Evolutionary conservation across 2,888 invertebrate species (phyloP), one percentile per base, ranked within the genome.

Genomic region (Hypomecis punctinalis): DNA sequence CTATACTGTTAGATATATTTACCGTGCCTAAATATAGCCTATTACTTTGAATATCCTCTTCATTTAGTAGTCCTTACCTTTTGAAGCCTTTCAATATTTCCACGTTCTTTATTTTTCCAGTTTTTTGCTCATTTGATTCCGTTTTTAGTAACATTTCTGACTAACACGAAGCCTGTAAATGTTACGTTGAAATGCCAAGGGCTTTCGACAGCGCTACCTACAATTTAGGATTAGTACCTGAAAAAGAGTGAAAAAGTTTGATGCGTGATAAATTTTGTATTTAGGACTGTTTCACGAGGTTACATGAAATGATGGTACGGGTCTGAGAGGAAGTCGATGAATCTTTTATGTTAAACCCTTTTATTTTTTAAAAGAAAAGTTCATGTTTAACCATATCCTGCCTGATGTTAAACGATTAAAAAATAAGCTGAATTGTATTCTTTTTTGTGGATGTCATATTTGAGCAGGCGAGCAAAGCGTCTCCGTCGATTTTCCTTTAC

Each of bases 131-230:
- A 40, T 55, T 63, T 36, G 43, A 58, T 57, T 57, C 39, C 55
- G 61, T 66, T 69, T 62, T 61, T 56, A 49, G 63, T 62, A 68
- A 61, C 61, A 61, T 64, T 66, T 58, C 62, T 56, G 57, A 63
- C 58, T 62, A 71, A 58, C 70, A 71, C 71, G 74, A 76, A 71
- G 70, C 67, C 68, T 70, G 71, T 75, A 74, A 77, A 76, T 75
- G 71, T 70, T 75, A 74, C 68, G 66, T 67, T 61, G 61, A 81
- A 86, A 85, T 86, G 83, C 79, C 85, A 85, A 82, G 80, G 83
- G 71, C 73, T 77, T 73, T 63, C 65, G 67, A 64, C 71, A 69
- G 68, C 64, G 66, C 51, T 52, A 47, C 51, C 58, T 58, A 59
- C 48, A 59, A 70, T 69, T 70, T 68, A 52, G 66, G 49, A 58